Base-by-base conservation (phyloP, 2,113 vertebrate species). In the Chloroceryle aenea region DNA sequence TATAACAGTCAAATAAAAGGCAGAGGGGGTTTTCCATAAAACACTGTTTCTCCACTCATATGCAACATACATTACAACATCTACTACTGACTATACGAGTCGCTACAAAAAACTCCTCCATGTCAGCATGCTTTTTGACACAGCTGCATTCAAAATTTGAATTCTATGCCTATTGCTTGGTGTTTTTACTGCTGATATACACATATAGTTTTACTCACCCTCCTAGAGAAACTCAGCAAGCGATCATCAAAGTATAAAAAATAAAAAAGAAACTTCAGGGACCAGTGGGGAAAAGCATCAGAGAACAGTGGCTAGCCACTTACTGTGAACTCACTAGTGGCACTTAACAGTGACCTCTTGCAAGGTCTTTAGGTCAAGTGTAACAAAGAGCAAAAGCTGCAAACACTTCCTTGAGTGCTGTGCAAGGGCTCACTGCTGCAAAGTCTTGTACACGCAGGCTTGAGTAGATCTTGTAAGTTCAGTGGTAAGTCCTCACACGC, bases 231-330 rank as follows among this genome's bases (percentile, higher is more conserved):
- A 80, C 47, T 58, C 66, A 43, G 83, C 66, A 96, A 89, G n/a
- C 7, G 1, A 79, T 50, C 84, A 85, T 53, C 81, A 53, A 94
- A 67, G 52, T 25, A 85, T 52, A 53, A 98, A 97, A 89, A 97
- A 93, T 75, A 97, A 94, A n/a, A 96, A 98, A 97, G 94, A 97
- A 83, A 91, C 92, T 89, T 94, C 68, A 88, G 81, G 74, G 84
- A 89, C 38, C 42, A 78, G 78, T 6, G 59, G 76, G 68, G 82
- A 87, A 86, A 91, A 95, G 32, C 67, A 94, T 95, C 62, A 91
- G 96, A 94, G 87, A 67, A 90, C 66, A 81, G 85, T 62, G 66
- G 21, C 69, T 76, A 94, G 52, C 74, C 53, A 90, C 43, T 89
- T 77, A 92, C 74, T 79, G 87, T 68, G 76, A 93, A 91, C 38